Evolutionary conservation across 2,888 invertebrate genomes (phyloP).

Genomic region (Heliconius ismenius): DNA sequence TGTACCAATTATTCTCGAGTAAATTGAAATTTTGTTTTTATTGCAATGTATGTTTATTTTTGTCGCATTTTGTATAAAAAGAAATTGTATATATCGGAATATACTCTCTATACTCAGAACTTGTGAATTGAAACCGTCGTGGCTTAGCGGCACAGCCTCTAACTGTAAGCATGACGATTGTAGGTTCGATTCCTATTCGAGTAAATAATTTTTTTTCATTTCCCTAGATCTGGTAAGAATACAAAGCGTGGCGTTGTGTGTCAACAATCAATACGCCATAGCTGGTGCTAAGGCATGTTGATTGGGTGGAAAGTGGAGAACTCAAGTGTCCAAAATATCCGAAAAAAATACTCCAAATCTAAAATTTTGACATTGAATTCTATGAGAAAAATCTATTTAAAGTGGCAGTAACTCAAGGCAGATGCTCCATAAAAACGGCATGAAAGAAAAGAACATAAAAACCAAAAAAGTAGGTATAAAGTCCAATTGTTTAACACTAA

Average conservation of each 20-base stretch:
- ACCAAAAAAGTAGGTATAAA: constrained; percentile 1
- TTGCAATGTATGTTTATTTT: background rate
- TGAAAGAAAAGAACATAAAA: constrained; percentile 10
- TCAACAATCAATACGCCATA: background rate
- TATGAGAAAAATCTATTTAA: background rate
- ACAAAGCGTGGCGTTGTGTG: background rate
- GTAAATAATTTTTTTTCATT: too few species aligned
- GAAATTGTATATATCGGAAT: background rate
- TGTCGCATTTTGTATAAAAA: background rate
- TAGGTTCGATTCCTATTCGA: too few species aligned
- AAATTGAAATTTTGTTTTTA: background rate
- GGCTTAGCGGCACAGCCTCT: too few species aligned
- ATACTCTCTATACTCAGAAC: too few species aligned
- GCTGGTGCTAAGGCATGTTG: background rate
- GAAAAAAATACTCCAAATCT: background rate
- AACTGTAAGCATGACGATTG: too few species aligned
- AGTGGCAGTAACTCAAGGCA: constrained; percentile 1
- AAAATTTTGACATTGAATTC: background rate
- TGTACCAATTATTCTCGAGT: background rate
- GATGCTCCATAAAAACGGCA: constrained; percentile 12
- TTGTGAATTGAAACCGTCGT: too few species aligned
- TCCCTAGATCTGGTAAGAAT: background rate
- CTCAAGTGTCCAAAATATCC: background rate
- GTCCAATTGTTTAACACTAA: background rate
- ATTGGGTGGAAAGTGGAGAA: background rate